phyloP scores from a whole-genome alignment of 2,888 invertebrate species.

The Nemotelus pantherinus region DNA sequence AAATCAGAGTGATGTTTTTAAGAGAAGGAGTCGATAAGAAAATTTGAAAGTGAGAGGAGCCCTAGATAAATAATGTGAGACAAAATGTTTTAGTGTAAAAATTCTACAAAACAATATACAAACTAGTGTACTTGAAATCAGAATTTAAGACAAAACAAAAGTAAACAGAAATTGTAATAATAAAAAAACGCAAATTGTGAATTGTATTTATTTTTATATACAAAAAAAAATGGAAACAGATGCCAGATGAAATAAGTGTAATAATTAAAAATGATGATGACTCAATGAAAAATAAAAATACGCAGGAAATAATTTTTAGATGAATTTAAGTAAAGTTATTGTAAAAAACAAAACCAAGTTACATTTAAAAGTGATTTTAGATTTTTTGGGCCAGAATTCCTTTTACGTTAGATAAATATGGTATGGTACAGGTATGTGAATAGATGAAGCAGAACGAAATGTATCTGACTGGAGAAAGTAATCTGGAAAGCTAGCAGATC shows the following conservation, averaged over 20 bases:
- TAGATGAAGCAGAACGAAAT: no score
- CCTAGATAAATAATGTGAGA: not conserved
- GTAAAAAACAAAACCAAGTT: constrained; percentile 1
- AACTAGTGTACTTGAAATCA: constrained; percentile 48
- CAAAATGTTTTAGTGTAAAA: constrained; percentile 29
- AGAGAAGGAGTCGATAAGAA: constrained; percentile 1
- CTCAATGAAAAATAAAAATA: constrained; percentile 26
- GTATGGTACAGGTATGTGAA: no score
- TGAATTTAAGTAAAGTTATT: not conserved
- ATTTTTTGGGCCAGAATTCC: no score
- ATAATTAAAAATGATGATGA: constrained; percentile 21
- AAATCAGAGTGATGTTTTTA: no score
- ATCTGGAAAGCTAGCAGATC: no score
- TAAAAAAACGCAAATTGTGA: constrained; percentile 43
- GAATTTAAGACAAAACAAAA: constrained; percentile 48
- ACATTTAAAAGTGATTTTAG: not conserved
- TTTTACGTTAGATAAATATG: no score
- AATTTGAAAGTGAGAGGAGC: not conserved
- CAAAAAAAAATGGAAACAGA: constrained; percentile 16
- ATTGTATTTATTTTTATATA: constrained; percentile 50
- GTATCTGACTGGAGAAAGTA: no score
- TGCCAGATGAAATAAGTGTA: constrained; percentile 37
- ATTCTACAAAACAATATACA: constrained; percentile 42
- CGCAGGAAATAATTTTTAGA: constrained; percentile 27
- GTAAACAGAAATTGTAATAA: constrained; percentile 21